Conservation (phyloP, 2,113 vertebrate genomes). For the Lophochroa leadbeateri region DNA sequence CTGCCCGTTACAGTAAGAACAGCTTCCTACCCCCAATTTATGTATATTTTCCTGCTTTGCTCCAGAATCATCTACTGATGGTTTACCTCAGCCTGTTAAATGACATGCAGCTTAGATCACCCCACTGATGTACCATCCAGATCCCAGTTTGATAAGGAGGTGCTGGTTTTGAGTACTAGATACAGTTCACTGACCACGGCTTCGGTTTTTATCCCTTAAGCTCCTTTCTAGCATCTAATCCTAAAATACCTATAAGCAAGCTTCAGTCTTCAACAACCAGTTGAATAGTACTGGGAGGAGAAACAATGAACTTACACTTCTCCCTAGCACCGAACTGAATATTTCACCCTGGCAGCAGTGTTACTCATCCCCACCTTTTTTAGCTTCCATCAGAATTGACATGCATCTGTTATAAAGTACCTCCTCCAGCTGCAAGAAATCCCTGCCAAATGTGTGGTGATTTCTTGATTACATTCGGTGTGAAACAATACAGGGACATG, state of each 20-base stretch:
- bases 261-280: background rate
- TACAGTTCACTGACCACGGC: background rate
- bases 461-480: background rate
- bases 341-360: background rate
- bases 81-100: background rate
- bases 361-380: background rate
- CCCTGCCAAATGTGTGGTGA: background rate
- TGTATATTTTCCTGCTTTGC: background rate
- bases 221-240: constrained; percentile 61
- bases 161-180: background rate
- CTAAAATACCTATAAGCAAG: constrained; percentile 52
- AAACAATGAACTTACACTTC: background rate
- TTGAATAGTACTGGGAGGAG: constrained; percentile 12
- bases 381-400: background rate
- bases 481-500: background rate
- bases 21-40: background rate
- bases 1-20: background rate
- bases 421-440: background rate
- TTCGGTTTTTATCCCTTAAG: constrained; percentile 41
- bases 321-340: background rate
- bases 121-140: background rate
- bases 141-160: background rate
- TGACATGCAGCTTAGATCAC: background rate
- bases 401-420: background rate
- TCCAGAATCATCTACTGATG: background rate